Percentiles rank a stretch among this genome's conserved stretches.
Evolutionary conservation across 2,888 invertebrate genomes (phyloP).

Genomic region (Hypsopygia costalis): DNA sequence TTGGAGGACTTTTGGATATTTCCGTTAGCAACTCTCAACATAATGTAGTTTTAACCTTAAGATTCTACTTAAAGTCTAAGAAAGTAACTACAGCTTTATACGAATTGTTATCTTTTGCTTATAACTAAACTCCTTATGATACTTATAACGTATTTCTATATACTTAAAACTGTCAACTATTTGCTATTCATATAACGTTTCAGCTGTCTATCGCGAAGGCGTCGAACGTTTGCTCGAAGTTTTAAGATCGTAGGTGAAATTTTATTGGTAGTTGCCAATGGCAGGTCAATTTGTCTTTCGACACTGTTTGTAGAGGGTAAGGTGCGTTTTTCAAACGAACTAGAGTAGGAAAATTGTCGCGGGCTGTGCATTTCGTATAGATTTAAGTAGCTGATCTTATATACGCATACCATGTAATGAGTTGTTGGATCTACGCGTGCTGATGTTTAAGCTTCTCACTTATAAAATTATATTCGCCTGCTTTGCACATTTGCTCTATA

Average conservation of each 20-base stretch:
- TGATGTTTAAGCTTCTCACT: neutral
- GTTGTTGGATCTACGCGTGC: slow-evolving; percentile 9
- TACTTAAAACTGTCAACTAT: slow-evolving; percentile 35
- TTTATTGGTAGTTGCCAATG: slow-evolving; percentile 39
- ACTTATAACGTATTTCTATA: slow-evolving; percentile 45
- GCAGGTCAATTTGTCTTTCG: slow-evolving; percentile 59
- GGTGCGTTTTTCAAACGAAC: slow-evolving; percentile 48
- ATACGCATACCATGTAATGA: slow-evolving; percentile 30
- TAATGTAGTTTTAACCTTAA: slow-evolving; percentile 45
- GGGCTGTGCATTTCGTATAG: slow-evolving; percentile 71
- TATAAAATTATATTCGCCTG: neutral
- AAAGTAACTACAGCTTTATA: slow-evolving; percentile 50
- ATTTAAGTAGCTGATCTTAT: slow-evolving; percentile 49
- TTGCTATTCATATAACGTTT: slow-evolving; percentile 36
- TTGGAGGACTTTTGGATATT: slow-evolving; percentile 71
- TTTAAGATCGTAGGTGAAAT: slow-evolving; percentile 16
- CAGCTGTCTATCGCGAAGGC: slow-evolving; percentile 31
- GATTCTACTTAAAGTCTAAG: slow-evolving; percentile 44
- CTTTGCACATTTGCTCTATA: neutral
- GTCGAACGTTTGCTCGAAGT: slow-evolving; percentile 25
- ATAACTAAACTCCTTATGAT: slow-evolving; percentile 51
- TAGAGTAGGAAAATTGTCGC: slow-evolving; percentile 60
- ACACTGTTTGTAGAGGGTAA: slow-evolving; percentile 44
- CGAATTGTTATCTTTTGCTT: slow-evolving; percentile 48
- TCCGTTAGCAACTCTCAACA: slow-evolving; percentile 60